Evolutionary conservation across 2,888 invertebrate species (phyloP), one percentile per base, ranked within the genome.

Genomic region (Tridacna crocea): DNA sequence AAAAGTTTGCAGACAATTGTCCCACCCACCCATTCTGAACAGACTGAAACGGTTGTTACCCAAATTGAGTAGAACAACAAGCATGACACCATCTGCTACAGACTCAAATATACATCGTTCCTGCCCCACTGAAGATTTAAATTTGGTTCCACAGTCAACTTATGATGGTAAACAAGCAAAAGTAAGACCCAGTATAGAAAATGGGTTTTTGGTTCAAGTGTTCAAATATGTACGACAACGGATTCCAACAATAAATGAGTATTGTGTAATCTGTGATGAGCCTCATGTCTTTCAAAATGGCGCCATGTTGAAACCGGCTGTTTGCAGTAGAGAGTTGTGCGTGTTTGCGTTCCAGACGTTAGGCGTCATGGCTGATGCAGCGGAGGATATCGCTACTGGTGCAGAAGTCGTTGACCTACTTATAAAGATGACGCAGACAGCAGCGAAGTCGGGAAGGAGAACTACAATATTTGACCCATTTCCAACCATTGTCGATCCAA

Each of bases 261-360:
- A 90, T 82, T 93, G 93, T 85, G 92, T 93, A 13, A 90, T 93
- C 60, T 93, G 93, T 90, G 93, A 93, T 88, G 91, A 92, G 77
- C 90, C 89, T 6, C 93, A 93, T 88, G 90, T 92, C 76, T 93
- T 93, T 88, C 91, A 92, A 79, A 93, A 91, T 88, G 91, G 92
- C 66, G 91, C 91, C n/a, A 93, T 93, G 93, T 87, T 93, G 60
- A 93, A 93, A 91, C 93, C 93, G 19, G 90, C 92, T 0, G 92
- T 93, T 15, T 93, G 93, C 82, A 88, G 89, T 17, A 81, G 92
- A 51, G 92, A 92, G 72, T 85, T 93, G 24, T 93, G 93, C 84
- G 90, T 93, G 48, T 93, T 93, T 85, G 90, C 93, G 1, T 93
- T 90, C 87, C 92, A 92, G 79, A 92, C 93, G 0, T 88, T 93